phyloP scores from a whole-genome alignment of 2,888 invertebrate genomes.

The Allolobophora icterica region DNA sequence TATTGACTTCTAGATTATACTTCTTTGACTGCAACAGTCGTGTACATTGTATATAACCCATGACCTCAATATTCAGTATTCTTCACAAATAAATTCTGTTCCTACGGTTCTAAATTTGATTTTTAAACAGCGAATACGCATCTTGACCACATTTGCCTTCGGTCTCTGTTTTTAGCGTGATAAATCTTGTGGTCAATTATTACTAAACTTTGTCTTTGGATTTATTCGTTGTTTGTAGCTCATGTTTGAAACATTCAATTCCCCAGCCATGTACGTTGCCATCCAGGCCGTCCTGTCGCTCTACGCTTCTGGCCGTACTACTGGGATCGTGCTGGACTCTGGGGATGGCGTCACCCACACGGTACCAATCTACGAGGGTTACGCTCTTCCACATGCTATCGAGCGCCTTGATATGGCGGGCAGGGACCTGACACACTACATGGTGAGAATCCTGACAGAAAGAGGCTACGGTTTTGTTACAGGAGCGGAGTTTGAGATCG shows the following conservation, averaged over 20 bases:
- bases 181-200: background rate
- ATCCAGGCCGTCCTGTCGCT: conserved; percentile 57
- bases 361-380: conserved; percentile 78
- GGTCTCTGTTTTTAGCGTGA: too few species aligned
- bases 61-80: too few species aligned
- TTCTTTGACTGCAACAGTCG: too few species aligned
- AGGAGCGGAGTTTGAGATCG: conserved; percentile 89
- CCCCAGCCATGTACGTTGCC: conserved; percentile 55
- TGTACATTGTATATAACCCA: too few species aligned
- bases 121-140: too few species aligned
- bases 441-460: conserved; percentile 71
- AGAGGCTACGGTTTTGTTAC: conserved; percentile 62
- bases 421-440: conserved; percentile 47
- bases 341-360: conserved; percentile 80
- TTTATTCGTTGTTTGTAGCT: conserved; percentile 29
- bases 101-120: too few species aligned
- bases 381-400: conserved; percentile 78
- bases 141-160: too few species aligned
- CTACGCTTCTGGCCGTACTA: conserved; percentile 75
- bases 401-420: conserved; percentile 48
- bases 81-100: too few species aligned
- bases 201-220: background rate
- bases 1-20: background rate
- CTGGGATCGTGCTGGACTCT: conserved; percentile 65
- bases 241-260: conserved; percentile 50